A percentile compares a stretch with the other conserved stretches of the same genome.
Evolutionary conservation across 2,113 vertebrate species (phyloP).

Genomic region (Melanerpes aurifrons): DNA sequence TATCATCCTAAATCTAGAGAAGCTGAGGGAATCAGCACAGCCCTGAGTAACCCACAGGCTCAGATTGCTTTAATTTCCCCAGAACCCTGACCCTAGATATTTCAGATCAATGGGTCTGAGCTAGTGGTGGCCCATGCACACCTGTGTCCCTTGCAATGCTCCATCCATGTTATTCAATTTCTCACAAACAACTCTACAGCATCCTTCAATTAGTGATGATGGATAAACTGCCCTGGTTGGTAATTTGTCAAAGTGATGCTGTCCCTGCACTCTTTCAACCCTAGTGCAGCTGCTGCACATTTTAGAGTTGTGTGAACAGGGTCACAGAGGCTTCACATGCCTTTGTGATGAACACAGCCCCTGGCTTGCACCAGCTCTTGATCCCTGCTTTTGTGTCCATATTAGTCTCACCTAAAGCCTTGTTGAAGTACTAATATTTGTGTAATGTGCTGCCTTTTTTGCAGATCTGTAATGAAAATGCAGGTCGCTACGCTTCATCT

Average conservation of each 20-base stretch:
- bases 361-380: not conserved
- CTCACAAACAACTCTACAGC: not conserved
- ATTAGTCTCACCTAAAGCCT: not conserved
- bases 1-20: not conserved
- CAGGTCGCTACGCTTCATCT: not conserved
- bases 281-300: not conserved
- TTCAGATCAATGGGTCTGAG: not conserved
- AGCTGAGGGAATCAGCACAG: not conserved
- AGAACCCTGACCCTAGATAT: not conserved
- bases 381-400: not conserved
- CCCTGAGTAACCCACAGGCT: not conserved
- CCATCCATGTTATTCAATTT: rapidly evolving
- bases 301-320: not conserved
- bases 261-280: rapidly evolving
- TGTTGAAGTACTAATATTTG: not conserved
- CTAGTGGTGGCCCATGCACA: not conserved
- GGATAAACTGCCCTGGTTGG: not conserved
- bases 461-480: not conserved
- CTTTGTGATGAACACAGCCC: not conserved
- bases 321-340: rapidly evolving
- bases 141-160: not conserved
- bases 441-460: not conserved
- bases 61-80: not conserved
- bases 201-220: rapidly evolving
- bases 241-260: not conserved